phyloP scores from a whole-genome alignment of 2,113 vertebrate genomes.

The Ascaphus truei region DNA sequence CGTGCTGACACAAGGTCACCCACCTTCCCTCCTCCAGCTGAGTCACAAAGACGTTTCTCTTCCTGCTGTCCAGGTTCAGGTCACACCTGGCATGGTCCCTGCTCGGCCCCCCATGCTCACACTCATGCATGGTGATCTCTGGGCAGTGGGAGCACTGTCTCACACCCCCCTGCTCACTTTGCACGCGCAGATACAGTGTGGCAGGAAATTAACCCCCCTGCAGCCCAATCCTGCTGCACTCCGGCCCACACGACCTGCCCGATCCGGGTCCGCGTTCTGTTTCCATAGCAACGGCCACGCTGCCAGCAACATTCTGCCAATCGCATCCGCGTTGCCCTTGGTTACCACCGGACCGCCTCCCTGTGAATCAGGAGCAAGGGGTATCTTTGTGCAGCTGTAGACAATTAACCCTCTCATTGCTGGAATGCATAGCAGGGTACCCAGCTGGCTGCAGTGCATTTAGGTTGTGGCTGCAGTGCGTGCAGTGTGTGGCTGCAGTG shows the following conservation, averaged over 20 bases:
- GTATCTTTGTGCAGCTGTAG: no score
- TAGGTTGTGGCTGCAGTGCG: no score
- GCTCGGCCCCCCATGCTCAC: neutral
- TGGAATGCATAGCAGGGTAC: no score
- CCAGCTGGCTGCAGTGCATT: no score
- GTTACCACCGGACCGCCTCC: neutral
- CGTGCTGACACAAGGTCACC: no score
- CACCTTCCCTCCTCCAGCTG: slow-evolving; percentile 59
- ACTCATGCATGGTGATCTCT: neutral
- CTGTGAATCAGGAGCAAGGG: no score
- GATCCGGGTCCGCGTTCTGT: slow-evolving; percentile 16
- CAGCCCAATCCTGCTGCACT: no score
- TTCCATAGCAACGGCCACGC: neutral
- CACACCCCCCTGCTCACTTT: no score
- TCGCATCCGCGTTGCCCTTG: neutral
- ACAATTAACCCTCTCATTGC: no score
- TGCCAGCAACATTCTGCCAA: neutral
- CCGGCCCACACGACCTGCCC: neutral
- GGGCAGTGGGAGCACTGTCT: neutral
- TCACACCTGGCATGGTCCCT: slow-evolving; percentile 44
- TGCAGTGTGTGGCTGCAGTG: no score
- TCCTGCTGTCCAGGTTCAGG: slow-evolving; percentile 54
- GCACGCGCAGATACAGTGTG: no score
- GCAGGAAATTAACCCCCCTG: no score
- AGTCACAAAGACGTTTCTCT: slow-evolving; percentile 64